Evolutionary conservation across 2,113 vertebrate genomes (phyloP), one percentile per base, ranked within the genome.

Genomic region (Hippoglossus stenolepis): DNA sequence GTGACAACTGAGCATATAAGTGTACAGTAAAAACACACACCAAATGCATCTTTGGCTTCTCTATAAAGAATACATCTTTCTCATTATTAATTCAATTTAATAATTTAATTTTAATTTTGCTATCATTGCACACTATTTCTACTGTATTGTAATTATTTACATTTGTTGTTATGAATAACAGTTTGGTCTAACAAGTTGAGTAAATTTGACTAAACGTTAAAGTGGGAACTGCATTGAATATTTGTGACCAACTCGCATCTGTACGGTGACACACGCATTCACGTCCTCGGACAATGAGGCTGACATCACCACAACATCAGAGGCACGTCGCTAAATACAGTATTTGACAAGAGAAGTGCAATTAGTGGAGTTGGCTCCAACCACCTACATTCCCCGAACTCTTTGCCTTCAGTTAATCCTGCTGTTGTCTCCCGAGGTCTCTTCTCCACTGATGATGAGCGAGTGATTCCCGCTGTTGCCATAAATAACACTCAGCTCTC

Each of bases 401-500:
- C 40, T 63, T 66, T 73, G 63, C 45, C 7, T 70, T 63, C 71
- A 60, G 53, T 67, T 73, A 73, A 81, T 89, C 67, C 57, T 70
- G 59, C 75, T 35, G 54, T 70, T 73, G 62, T 59, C 45, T 67
- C 8, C 1, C 18, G 67, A 71, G 74, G 57, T 53, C 75, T 77
- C 57, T 49, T 73, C 69, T 73, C 62, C 64, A 58, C 47, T 73
- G 73, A 84, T 80, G 88, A 88, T 76, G 77, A 85, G 65, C 40
- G 17, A 79, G 70, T 56, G 70, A 80, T 65, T 84, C 80, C 83
- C 70, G 76, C 64, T 74, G 77, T 82, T 86, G 67, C 86, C 79
- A 80, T 90, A 90, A 92, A 92, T 89, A 88, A 89, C 72, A 77
- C 58, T 80, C 68, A 63, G 82, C 77, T 73, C 68, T 68, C 64